Conservation (phyloP, 1,140 invertebrate genomes). For the Drosophila sturtevanti region DNA sequence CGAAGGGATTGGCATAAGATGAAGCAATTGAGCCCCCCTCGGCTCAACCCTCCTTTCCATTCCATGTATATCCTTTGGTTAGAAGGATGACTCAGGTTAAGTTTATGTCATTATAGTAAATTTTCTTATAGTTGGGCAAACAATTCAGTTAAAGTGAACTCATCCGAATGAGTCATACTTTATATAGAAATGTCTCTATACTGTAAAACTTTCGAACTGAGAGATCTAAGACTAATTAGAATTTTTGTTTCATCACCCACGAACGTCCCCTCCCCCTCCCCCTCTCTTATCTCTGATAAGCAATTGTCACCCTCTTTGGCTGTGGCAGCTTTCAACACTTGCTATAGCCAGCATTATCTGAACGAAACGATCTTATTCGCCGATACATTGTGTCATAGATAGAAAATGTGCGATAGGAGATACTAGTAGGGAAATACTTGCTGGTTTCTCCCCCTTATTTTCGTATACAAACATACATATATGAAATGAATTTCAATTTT, state of each 20-base stretch:
- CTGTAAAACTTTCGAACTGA: too few species aligned
- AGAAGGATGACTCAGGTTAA: not conserved
- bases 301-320: conserved; percentile 57
- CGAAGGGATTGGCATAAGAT: conserved; percentile 4
- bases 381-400: conserved; percentile 67
- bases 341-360: conserved; percentile 53
- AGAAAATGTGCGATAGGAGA: conserved; percentile 49
- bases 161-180: too few species aligned
- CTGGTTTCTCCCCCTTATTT: conserved; percentile 1
- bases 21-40: conserved; percentile 16
- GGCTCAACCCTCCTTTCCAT: too few species aligned
- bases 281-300: not conserved
- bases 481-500: conserved; percentile 78
- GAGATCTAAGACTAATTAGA: not conserved
- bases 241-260: too few species aligned
- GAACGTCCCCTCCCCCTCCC: not conserved
- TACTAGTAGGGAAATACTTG: not conserved
- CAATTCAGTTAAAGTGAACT: too few species aligned
- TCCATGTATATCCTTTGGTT: not conserved
- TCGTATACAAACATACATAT: too few species aligned
- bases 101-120: not conserved
- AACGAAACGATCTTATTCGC: conserved; percentile 58
- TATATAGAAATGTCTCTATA: too few species aligned
- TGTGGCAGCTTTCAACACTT: conserved; percentile 66
- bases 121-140: too few species aligned